Evolutionary conservation across 2,888 invertebrate species (phyloP).

Genomic region (Gymnoscelis rufifasciata): DNA sequence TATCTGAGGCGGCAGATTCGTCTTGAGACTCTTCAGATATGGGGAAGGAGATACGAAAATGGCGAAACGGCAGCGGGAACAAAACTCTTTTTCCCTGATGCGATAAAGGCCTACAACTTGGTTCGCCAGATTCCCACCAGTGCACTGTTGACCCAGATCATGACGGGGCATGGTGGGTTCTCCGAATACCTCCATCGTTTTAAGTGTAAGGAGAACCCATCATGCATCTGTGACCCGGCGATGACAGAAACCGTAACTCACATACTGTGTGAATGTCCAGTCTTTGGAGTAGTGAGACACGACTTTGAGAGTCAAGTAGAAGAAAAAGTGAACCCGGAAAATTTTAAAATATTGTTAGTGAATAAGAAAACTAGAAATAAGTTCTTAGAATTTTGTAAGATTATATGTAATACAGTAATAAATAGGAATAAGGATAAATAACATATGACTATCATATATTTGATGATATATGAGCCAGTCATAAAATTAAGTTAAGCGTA

Average conservation of each 20-base stretch:
- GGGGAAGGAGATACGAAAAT: not conserved
- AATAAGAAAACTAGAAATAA: too few species aligned
- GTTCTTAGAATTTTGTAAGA: too few species aligned
- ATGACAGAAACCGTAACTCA: slow-evolving; percentile 1
- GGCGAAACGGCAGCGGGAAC: slow-evolving; percentile 10
- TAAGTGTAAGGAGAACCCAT: slow-evolving; percentile 18
- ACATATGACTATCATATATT: too few species aligned
- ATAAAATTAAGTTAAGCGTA: too few species aligned
- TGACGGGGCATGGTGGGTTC: slow-evolving; percentile 24
- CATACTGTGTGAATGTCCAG: slow-evolving; percentile 9
- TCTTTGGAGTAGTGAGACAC: not conserved
- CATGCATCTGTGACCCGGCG: slow-evolving; percentile 20
- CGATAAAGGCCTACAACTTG: not conserved
- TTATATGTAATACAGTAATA: too few species aligned
- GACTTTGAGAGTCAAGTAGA: too few species aligned
- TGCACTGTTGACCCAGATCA: not conserved
- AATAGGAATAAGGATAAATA: too few species aligned
- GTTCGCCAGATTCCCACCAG: not conserved
- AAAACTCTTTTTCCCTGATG: slow-evolving; percentile 21
- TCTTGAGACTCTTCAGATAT: too few species aligned
- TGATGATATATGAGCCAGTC: too few species aligned
- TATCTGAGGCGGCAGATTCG: slow-evolving; percentile 11
- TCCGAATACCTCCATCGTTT: slow-evolving; percentile 18
- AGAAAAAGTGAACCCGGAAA: too few species aligned
- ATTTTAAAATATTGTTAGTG: too few species aligned